Evolutionary conservation across 2,797 vertebrate species (phyloP).

Genomic region (Fringilla coelebs): DNA sequence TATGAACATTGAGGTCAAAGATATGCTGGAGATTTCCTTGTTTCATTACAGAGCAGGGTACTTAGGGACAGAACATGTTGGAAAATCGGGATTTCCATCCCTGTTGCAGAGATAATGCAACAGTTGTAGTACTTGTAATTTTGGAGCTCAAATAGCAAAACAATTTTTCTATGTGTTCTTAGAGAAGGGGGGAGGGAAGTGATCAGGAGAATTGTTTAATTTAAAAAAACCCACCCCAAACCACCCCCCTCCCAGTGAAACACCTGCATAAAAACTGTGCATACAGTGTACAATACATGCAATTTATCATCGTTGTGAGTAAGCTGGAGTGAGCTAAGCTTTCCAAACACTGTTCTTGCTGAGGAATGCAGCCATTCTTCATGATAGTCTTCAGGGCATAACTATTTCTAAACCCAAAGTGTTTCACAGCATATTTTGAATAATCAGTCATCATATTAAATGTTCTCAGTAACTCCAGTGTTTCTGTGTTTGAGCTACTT

Average conservation of each 20-base stretch:
- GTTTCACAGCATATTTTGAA: conserved; percentile 74
- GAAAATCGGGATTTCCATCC: neutral
- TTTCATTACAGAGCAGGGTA: neutral
- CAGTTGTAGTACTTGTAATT: neutral
- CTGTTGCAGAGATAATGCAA: neutral
- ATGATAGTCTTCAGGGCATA: conserved; percentile 77
- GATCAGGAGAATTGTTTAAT: neutral
- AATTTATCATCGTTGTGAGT: conserved; percentile 45
- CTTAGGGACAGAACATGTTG: neutral
- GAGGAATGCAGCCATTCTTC: conserved; percentile 77
- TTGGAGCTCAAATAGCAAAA: neutral
- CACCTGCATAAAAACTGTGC: conserved; percentile 25
- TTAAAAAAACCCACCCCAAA: neutral
- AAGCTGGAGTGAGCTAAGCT: conserved; percentile 17
- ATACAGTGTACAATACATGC: neutral
- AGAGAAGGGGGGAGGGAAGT: neutral
- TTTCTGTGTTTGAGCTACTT: conserved; percentile 74
- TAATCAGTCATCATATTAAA: conserved; percentile 73
- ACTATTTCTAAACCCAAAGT: conserved; percentile 74
- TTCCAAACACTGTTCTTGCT: conserved; percentile 67
- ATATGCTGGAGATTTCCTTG: neutral
- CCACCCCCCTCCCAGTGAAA: neutral
- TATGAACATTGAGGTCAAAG: neutral
- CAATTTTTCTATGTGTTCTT: neutral
- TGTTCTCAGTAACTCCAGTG: conserved; percentile 59